phyloP scores from a whole-genome alignment of 1,140 invertebrate species.

The Pentalonia nigronervosa region DNA sequence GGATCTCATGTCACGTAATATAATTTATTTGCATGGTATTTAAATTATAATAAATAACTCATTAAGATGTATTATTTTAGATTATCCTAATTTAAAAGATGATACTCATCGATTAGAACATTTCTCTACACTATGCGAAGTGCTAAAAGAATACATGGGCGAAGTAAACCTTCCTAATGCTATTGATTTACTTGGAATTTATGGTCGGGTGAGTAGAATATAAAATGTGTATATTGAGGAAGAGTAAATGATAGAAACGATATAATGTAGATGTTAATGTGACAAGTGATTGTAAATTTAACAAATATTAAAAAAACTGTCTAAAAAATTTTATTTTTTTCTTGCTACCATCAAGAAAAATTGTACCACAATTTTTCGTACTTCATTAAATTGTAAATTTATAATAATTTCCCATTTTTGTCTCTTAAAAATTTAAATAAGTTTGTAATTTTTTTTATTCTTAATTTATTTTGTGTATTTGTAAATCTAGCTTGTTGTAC shows the following conservation, averaged over 20 bases:
- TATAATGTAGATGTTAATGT: background rate
- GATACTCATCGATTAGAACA: constrained; percentile 78
- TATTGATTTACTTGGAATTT: constrained; percentile 80
- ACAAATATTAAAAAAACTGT: background rate
- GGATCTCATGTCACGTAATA: constrained; percentile 86
- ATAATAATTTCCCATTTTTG: background rate
- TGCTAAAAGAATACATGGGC: constrained; percentile 74
- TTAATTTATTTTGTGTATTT: background rate
- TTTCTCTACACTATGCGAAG: constrained; percentile 72
- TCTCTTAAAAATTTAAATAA: background rate
- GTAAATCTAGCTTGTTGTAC: background rate
- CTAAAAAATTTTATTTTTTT: too few relatives aligned
- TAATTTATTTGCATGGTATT: background rate
- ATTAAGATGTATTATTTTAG: constrained; percentile 66
- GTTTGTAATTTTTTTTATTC: background rate
- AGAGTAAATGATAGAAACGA: background rate
- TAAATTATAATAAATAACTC: background rate
- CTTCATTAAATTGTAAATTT: background rate
- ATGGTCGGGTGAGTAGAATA: constrained; percentile 74
- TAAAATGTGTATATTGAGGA: background rate
- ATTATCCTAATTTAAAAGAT: constrained; percentile 79
- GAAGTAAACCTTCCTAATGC: constrained; percentile 74
- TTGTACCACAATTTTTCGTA: background rate
- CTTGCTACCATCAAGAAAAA: background rate
- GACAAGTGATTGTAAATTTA: background rate